Evolutionary conservation across 2,113 vertebrate genomes (phyloP).

Genomic region (Empidonax traillii): DNA sequence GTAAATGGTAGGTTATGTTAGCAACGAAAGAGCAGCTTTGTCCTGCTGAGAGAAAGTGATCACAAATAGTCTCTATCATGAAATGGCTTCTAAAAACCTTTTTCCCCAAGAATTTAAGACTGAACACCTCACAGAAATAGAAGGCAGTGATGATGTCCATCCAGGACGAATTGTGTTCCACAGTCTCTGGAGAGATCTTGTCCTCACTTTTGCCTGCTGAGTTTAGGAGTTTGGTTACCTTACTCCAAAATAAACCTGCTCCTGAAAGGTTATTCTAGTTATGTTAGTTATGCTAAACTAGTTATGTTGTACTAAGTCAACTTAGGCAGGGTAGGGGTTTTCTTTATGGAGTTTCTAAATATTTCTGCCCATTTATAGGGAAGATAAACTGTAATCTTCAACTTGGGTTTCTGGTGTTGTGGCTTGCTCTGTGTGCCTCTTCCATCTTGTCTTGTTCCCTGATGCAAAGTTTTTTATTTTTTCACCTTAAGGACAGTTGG

Average conservation of each 20-base stretch:
- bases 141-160: not conserved
- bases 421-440: not conserved
- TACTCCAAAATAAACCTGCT: not conserved
- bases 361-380: not conserved
- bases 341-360: not conserved
- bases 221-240: not conserved
- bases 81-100: not conserved
- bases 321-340: not conserved
- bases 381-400: not conserved
- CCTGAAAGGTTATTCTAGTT: not conserved
- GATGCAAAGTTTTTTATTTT: not conserved
- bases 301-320: not conserved
- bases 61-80: not conserved
- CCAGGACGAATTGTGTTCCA: not conserved
- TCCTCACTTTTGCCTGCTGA: not conserved
- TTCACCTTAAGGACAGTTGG: not conserved
- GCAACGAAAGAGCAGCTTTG: not conserved
- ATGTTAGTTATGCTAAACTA: not conserved
- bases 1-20: not conserved
- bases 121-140: not conserved
- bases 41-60: slow-evolving; percentile 15
- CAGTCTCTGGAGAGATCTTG: not conserved
- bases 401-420: not conserved
- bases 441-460: not conserved
- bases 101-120: not conserved